Base-by-base conservation (phyloP, 2,797 vertebrate genomes). In the Lepilemur ruficaudatus region DNA sequence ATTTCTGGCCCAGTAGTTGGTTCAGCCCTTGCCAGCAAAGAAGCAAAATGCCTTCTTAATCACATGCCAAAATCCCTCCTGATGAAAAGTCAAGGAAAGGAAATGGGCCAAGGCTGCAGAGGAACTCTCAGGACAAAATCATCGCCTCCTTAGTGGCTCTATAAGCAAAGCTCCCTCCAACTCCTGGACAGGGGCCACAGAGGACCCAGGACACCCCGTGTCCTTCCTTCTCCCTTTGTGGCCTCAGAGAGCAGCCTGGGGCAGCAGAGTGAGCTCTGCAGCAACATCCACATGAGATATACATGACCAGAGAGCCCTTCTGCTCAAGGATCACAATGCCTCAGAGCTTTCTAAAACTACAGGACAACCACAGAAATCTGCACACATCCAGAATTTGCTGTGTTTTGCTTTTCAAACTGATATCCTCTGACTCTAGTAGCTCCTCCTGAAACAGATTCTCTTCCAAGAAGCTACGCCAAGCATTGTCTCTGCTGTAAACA, bases 1-100 rank as follows among this genome's bases (percentile, higher is more conserved):
- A 95, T 94, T 96, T 97, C 93, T 96, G 96, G 97, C 79, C 72
- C 75, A 93, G 38, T 50, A 70, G 75, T 43, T 95, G 82, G 91
- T 80, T 91, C 72, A 61, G 55, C 61, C 94, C 94, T 94, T 96
- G 94, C 83, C 94, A 96, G 91, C 86, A 92, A 97, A 93, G 82
- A 88, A 81, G 84, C 70, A 94, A 95, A 95, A 85, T 50, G 65
- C 12, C 46, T 87, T 96, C 75, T 96, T 92, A 84, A 75, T 80
- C 89, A 72, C 61, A 75, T 32, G 76, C 89, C 79, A 65, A 91
- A 94, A 50, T 67, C 50, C 73, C 70, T 96, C 76, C 59, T 57
- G 67, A 73, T 78, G 46, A 91, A 92, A 92, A 96, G 75, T 87
- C 87, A 79, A 79, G 84, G 63, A 48, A 67, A 93, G 79, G 73